These are phyloP conservation scores for Trogon surrucura DNA, from an alignment of 2,113 vertebrate genomes.

Conservation along the genomic window DNA sequence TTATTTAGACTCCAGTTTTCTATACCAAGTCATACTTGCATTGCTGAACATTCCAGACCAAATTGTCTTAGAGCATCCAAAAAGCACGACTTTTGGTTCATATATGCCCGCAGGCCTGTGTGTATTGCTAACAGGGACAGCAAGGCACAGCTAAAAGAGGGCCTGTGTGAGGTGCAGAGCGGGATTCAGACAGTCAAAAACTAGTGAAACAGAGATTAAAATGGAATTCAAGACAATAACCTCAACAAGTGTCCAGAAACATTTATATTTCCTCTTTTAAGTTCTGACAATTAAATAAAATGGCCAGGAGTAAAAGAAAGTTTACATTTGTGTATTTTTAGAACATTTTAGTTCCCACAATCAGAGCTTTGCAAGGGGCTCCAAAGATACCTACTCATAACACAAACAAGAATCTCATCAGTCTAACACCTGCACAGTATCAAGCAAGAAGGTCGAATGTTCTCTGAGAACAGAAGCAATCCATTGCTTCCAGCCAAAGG, in stretches of 20 bases:
- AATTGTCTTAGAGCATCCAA: not conserved
- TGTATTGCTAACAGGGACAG: not conserved
- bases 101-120: not conserved
- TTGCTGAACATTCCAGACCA: not conserved
- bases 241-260: not conserved
- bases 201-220: not conserved
- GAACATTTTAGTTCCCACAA: not conserved
- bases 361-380: not conserved
- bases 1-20: not conserved
- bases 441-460: not conserved
- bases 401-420: not conserved
- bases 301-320: not conserved
- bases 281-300: not conserved
- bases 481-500: not conserved
- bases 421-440: not conserved
- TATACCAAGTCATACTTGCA: not conserved
- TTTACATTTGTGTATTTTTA: not conserved
- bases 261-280: not conserved
- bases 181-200: not conserved
- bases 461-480: not conserved
- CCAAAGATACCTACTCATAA: not conserved
- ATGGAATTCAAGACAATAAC: not conserved
- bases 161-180: not conserved
- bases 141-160: too few relatives aligned
- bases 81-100: fast-evolving